These are phyloP conservation scores for Pseudopleuronectes americanus DNA, from an alignment of 2,797 vertebrate species.

Conservation along the genomic window DNA sequence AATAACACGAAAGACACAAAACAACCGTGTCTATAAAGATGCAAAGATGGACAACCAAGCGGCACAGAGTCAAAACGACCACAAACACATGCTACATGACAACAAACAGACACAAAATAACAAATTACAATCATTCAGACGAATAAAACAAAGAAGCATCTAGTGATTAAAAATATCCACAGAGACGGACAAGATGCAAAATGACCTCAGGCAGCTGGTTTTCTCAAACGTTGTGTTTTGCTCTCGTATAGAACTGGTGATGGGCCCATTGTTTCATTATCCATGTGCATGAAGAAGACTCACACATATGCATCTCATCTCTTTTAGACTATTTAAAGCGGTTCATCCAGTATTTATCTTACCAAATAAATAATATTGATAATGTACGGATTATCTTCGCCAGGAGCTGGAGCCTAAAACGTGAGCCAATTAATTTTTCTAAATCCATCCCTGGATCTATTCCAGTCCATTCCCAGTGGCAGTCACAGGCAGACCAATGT, in stretches of 20 bases:
- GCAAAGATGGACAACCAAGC: not conserved
- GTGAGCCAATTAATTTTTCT: not conserved
- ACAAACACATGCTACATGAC: too few species aligned
- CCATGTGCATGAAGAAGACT: too few species aligned
- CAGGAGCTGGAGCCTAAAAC: not conserved
- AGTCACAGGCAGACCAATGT: constrained; percentile 24
- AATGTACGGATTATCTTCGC: not conserved
- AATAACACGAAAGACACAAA: not conserved
- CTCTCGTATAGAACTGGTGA: not conserved
- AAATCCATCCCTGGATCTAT: constrained; percentile 5
- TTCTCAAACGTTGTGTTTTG: not conserved
- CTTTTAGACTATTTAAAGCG: too few species aligned
- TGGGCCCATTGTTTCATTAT: not conserved
- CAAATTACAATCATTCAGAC: too few species aligned
- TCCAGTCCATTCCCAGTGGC: constrained; percentile 21
- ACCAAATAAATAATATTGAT: not conserved
- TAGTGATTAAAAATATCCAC: too few species aligned
- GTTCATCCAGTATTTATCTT: not conserved
- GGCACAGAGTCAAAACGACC: not conserved
- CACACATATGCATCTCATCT: not conserved
- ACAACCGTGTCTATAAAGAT: not conserved
- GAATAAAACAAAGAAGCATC: too few species aligned
- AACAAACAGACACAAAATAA: too few species aligned
- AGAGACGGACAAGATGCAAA: not conserved
- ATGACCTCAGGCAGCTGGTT: not conserved